Evolutionary conservation across 2,797 vertebrate species (phyloP), one percentile per base, ranked within the genome.

Genomic region (Sebastes matsubarae): DNA sequence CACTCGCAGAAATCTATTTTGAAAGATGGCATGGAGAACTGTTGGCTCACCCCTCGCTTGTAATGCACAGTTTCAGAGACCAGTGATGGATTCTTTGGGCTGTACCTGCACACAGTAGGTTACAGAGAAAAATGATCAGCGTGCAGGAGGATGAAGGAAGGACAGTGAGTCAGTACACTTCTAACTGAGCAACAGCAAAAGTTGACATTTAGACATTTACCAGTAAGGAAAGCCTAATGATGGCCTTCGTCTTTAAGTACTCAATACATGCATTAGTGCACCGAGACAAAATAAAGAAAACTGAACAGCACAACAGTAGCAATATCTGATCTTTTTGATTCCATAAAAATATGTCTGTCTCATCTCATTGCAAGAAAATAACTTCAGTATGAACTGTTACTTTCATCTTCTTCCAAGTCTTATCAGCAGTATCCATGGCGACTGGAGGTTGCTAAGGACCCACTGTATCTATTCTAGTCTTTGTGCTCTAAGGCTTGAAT

Each of bases 21-120:
- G 96, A 99, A 99, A 74, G 97, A 97, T 0, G 98, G 97, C 95
- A 99, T 95, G 30, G 98, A 98, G 95, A 99, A 99, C 75, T 99
- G 98, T 90, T 99, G 99, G 96, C 96, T 98, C 74, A 99, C 97
- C 5, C 98, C 99, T 68, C 98, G 95, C 90, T 99, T 99, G 91
- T 98, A 99, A 89, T 99, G 98, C 18, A 98, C 96, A 0, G 98
- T 99, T 91, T 99, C 98, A 0, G 99, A 99, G 59, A 96, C 96
- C 95, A 99, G 88, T 0, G 92, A 90, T 6, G 97, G 95, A 87
- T 95, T 97, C 94, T 97, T 98, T 60, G 98, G 96, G 89, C 95
- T 99, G 94, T 99, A 99, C 84, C 99, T 99, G 87, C n/a, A 87
- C 6, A 46, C 6, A 59, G 7, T 0, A 73, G 5, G 54, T 57